These are phyloP conservation scores for Hyperoplus immaculatus DNA, from an alignment of 2,797 vertebrate species.

Conservation along the genomic window DNA sequence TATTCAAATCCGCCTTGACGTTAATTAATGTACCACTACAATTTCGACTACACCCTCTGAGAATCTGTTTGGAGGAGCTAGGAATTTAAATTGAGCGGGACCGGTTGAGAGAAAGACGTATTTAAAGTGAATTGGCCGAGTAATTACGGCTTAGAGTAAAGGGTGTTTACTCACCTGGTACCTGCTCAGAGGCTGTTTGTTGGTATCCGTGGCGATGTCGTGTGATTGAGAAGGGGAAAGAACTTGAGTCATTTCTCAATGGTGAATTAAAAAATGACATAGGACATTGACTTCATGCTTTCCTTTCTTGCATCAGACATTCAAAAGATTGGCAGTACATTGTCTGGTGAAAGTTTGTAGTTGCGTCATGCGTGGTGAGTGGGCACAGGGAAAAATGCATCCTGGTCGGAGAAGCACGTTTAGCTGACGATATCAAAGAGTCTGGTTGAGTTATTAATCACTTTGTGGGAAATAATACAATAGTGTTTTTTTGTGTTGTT, in stretches of 20 bases:
- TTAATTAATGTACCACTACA: background rate
- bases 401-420: background rate
- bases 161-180: constrained; percentile 44
- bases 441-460: background rate
- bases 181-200: constrained; percentile 17
- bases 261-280: background rate
- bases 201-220: background rate
- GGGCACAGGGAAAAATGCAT: constrained; percentile 3
- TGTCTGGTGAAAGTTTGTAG: background rate
- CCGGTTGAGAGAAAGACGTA: constrained; percentile 33
- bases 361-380: background rate
- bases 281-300: too few species aligned
- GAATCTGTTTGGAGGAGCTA: constrained; percentile 6
- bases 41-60: background rate
- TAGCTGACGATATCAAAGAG: background rate
- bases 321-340: background rate
- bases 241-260: background rate
- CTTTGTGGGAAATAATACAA: background rate
- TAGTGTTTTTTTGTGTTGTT: background rate
- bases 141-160: constrained; percentile 62
- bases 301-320: background rate
- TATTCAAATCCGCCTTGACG: background rate
- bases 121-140: constrained; percentile 53
- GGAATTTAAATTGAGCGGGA: constrained; percentile 61
- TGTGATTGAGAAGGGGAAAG: constrained; percentile 10